phyloP scores from a whole-genome alignment of 2,797 vertebrate genomes.

The Halcyon smyrnensis region DNA sequence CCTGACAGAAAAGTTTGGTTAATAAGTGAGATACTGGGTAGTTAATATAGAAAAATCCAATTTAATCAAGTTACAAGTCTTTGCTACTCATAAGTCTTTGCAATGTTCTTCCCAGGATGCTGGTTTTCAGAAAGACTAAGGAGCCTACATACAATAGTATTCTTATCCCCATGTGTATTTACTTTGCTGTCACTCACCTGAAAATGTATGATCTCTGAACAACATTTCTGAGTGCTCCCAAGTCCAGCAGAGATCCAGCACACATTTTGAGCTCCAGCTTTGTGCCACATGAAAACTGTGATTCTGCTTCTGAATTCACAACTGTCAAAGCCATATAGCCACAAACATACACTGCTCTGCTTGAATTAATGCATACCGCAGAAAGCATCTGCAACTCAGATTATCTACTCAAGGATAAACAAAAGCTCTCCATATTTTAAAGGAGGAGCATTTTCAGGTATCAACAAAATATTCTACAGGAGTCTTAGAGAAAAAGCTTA shows the following conservation, averaged over 20 bases:
- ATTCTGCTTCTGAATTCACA: neutral
- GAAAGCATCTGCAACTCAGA: neutral
- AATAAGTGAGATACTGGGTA: neutral
- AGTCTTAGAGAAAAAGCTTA: neutral
- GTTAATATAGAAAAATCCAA: neutral
- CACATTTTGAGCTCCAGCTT: neutral
- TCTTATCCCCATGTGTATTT: neutral
- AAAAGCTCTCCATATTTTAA: neutral
- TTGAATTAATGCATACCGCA: neutral
- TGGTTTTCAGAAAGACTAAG: neutral
- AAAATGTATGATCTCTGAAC: neutral
- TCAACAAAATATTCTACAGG: neutral
- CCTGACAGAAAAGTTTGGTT: neutral
- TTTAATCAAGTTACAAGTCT: neutral
- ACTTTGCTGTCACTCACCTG: neutral
- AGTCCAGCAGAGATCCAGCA: neutral
- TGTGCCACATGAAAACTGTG: neutral
- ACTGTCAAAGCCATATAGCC: neutral
- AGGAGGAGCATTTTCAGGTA: neutral
- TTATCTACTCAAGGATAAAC: neutral
- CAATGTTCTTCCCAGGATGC: neutral
- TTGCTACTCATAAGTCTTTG: neutral
- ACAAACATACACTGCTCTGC: rapidly evolving
- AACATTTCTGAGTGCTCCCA: neutral
- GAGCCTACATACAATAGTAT: neutral